A percentile compares a stretch with the other conserved stretches of the same genome.
Conservation (phyloP, 2,797 vertebrate species). For the Thalassophryne amazonica region DNA sequence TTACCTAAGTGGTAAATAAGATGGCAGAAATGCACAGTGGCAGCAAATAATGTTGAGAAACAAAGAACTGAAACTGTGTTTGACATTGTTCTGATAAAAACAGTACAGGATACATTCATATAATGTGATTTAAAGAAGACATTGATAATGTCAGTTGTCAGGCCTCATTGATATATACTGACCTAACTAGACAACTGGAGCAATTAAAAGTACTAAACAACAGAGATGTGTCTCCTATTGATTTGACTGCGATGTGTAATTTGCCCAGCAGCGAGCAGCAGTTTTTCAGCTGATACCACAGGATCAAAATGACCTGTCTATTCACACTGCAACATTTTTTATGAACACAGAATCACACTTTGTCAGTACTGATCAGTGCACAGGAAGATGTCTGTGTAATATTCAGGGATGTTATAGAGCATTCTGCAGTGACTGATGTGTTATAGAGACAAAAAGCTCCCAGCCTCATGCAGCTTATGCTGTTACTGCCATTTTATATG, state of each 20-base stretch:
- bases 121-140: constrained; percentile 3
- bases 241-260: constrained; percentile 39
- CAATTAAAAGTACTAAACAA: constrained; percentile 54
- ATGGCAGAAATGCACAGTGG: too few species aligned
- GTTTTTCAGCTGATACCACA: constrained; percentile 11
- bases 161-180: constrained; percentile 31
- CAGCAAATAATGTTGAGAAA: not conserved
- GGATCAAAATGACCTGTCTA: constrained; percentile 7
- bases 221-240: constrained; percentile 43
- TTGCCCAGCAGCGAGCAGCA: constrained; percentile 12
- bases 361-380: not conserved
- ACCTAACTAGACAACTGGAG: constrained; percentile 25
- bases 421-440: not conserved
- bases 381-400: not conserved
- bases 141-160: constrained; percentile 24
- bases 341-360: not conserved
- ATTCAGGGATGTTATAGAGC: constrained; percentile 8
- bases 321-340: not conserved
- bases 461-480: not conserved
- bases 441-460: not conserved
- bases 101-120: not conserved
- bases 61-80: not conserved
- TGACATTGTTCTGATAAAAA: not conserved
- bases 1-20: too few species aligned
- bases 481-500: too few species aligned